Percentiles rank a stretch among this genome's conserved stretches.
These are phyloP conservation scores for Polietes domitor DNA, from an alignment of 2,888 invertebrate species.

Conservation along the genomic window DNA sequence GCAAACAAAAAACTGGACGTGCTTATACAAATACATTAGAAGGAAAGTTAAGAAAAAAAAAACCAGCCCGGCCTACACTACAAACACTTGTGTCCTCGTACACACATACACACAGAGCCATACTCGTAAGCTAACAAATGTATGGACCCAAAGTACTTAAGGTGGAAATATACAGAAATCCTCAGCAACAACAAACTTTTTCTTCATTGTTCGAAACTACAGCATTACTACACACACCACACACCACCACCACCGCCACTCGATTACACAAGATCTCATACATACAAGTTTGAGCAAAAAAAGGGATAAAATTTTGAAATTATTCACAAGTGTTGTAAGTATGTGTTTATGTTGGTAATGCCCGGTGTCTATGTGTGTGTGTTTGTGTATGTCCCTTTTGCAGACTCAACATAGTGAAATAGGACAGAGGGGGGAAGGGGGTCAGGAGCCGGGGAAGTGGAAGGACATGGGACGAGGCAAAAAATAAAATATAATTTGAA, in stretches of 20 bases:
- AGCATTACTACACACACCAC: constrained; percentile 47
- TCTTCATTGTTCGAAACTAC: constrained; percentile 37
- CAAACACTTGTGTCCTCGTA: constrained; percentile 50
- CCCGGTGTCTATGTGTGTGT: too few species aligned
- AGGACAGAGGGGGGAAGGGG: background rate
- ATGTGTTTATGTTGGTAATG: constrained; percentile 66
- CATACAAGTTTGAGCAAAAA: constrained; percentile 28
- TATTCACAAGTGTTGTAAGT: constrained; percentile 75
- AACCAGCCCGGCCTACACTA: constrained; percentile 52
- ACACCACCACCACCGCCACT: constrained; percentile 28
- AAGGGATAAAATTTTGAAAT: constrained; percentile 74
- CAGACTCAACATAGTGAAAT: background rate
- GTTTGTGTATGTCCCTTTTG: constrained; percentile 45
- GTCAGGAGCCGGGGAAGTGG: background rate
- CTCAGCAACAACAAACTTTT: constrained; percentile 31
- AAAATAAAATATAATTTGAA: constrained; percentile 72
- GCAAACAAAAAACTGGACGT: constrained; percentile 38
- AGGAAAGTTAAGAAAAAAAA: constrained; percentile 45
- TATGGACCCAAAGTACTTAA: constrained; percentile 63
- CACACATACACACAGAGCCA: constrained; percentile 47
- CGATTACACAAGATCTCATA: constrained; percentile 5
- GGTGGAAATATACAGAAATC: constrained; percentile 54
- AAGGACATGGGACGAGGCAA: constrained; percentile 44
- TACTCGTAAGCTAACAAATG: constrained; percentile 28
- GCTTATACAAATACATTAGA: constrained; percentile 44